These are phyloP conservation scores for Xenotilapia leptura DNA, from an alignment of 2,113 vertebrate genomes.

Conservation along the genomic window DNA sequence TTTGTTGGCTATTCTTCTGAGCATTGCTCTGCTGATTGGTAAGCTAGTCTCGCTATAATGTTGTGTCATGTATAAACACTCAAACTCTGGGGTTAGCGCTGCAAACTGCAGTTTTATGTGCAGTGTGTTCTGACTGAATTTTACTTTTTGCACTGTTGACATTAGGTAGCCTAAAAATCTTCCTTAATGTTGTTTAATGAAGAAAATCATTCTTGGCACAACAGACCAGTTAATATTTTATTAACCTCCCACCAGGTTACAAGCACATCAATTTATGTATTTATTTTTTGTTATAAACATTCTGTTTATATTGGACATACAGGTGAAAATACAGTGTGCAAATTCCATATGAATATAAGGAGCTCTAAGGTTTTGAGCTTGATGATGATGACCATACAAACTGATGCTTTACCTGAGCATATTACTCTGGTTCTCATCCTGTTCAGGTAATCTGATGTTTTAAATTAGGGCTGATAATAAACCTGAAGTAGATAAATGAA, in stretches of 20 bases:
- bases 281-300: not conserved
- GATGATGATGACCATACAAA: not conserved
- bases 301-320: not conserved
- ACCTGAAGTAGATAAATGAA: not conserved
- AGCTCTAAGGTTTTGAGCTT: not conserved
- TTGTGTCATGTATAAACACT: not conserved
- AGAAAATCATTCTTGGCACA: not conserved
- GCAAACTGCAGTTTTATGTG: not conserved
- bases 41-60: not conserved
- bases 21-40: slow-evolving; percentile 63
- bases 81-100: not conserved
- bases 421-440: not conserved
- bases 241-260: not conserved
- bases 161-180: not conserved
- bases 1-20: slow-evolving; percentile 83
- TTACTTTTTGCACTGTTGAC: not conserved
- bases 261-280: not conserved
- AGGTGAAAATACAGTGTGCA: not conserved
- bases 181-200: not conserved
- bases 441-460: not conserved
- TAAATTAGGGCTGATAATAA: not conserved
- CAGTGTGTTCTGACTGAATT: not conserved
- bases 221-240: not conserved
- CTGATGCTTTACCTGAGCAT: not conserved
- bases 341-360: not conserved